phyloP scores from a whole-genome alignment of 2,113 vertebrate species.

The Ciconia stormi region DNA sequence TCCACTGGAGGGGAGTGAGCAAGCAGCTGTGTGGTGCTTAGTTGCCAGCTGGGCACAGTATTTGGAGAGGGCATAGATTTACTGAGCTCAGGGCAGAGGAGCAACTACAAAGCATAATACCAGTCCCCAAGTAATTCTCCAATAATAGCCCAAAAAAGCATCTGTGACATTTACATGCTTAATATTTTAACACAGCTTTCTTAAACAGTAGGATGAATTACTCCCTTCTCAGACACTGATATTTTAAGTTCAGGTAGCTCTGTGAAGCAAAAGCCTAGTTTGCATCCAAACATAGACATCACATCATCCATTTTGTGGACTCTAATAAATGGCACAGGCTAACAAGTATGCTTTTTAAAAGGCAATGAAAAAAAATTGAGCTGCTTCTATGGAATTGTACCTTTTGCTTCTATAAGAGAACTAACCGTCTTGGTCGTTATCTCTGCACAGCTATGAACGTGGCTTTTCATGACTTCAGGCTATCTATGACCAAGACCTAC shows the following conservation, averaged over 20 bases:
- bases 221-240: not conserved
- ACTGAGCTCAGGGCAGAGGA: too few species aligned
- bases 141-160: not conserved
- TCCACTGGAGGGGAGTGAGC: too few species aligned
- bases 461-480: not conserved
- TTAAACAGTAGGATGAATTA: not conserved
- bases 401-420: not conserved
- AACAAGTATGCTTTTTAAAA: not conserved
- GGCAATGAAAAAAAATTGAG: not conserved
- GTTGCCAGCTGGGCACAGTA: too few species aligned
- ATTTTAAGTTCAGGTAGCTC: not conserved
- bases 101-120: constrained; percentile 36
- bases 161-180: not conserved
- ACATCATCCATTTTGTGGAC: not conserved
- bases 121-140: not conserved
- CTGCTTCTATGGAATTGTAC: not conserved
- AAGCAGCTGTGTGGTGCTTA: too few species aligned
- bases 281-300: not conserved
- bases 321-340: not conserved
- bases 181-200: not conserved
- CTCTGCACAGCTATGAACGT: not conserved
- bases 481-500: not conserved
- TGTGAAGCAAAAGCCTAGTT: not conserved
- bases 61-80: too few species aligned
- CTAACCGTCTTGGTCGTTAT: fast-evolving